Evolutionary conservation across 2,113 vertebrate species (phyloP).

Genomic region (Mesocricetus auratus): DNA sequence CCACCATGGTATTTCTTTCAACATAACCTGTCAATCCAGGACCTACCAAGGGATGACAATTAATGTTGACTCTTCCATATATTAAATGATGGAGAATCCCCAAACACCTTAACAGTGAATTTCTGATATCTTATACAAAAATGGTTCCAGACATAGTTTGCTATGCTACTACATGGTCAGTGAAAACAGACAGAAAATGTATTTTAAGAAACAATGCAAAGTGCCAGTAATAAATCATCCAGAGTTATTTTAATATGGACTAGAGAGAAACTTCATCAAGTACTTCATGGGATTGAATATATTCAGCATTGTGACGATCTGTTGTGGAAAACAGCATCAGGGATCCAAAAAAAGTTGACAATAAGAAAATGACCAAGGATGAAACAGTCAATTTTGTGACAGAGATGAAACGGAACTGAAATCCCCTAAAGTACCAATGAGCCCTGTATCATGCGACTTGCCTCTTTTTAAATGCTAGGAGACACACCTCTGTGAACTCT

Average conservation of each 20-base stretch:
- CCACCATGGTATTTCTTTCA: not conserved
- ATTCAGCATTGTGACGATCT: not conserved
- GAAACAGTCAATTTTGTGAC: not conserved
- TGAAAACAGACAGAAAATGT: not conserved
- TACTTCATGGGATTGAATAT: not conserved
- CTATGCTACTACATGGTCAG: not conserved
- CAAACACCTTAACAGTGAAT: not conserved
- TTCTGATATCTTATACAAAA: not conserved
- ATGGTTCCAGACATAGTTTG: not conserved
- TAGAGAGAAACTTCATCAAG: not conserved
- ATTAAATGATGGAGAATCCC: not conserved
- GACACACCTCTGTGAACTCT: not conserved
- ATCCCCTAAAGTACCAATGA: not conserved
- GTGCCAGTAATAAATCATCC: not conserved
- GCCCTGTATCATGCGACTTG: not conserved
- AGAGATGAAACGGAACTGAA: slow-evolving; percentile 17
- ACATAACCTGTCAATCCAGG: not conserved
- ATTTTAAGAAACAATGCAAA: not conserved
- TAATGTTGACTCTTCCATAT: slow-evolving; percentile 30
- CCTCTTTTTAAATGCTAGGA: not conserved
- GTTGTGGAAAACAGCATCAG: not conserved
- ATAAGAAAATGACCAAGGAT: not conserved
- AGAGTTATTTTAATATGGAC: not conserved
- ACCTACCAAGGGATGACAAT: not conserved
- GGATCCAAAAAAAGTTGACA: not conserved